These are phyloP conservation scores for Pelodytes ibericus DNA, from an alignment of 2,797 vertebrate genomes.

Conservation along the genomic window DNA sequence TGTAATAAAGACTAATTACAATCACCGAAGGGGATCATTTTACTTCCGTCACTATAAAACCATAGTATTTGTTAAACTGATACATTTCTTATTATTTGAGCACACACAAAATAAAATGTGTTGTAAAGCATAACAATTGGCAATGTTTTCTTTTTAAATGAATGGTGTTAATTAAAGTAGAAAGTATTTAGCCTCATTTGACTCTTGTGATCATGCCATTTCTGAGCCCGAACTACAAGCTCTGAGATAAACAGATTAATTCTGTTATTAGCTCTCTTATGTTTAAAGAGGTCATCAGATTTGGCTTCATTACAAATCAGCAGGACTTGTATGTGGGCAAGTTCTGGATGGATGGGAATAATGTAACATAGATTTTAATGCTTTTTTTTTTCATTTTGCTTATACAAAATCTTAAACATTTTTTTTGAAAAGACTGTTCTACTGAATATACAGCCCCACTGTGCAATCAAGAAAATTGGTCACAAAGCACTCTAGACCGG, in stretches of 20 bases:
- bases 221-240: constrained; percentile 4
- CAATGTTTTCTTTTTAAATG: not conserved
- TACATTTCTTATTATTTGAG: too few species aligned
- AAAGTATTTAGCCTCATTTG: constrained; percentile 15
- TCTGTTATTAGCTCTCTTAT: constrained; percentile 3
- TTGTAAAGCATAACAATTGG: not conserved
- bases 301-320: constrained; percentile 26
- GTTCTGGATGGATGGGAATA: not conserved
- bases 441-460: too few species aligned
- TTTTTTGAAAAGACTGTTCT: too few species aligned
- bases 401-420: not conserved
- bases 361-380: not conserved
- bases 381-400: not conserved
- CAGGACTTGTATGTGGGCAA: constrained; percentile 6
- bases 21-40: too few species aligned
- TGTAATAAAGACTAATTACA: too few species aligned
- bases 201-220: constrained; percentile 17
- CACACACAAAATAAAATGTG: not conserved
- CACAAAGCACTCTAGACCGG: too few species aligned
- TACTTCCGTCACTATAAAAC: too few species aligned
- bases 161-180: constrained; percentile 10
- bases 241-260: constrained; percentile 13
- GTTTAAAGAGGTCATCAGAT: constrained; percentile 33
- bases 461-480: too few species aligned
- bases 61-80: too few species aligned